phyloP scores from a whole-genome alignment of 2,797 vertebrate genomes.

The Champsocephalus esox region DNA sequence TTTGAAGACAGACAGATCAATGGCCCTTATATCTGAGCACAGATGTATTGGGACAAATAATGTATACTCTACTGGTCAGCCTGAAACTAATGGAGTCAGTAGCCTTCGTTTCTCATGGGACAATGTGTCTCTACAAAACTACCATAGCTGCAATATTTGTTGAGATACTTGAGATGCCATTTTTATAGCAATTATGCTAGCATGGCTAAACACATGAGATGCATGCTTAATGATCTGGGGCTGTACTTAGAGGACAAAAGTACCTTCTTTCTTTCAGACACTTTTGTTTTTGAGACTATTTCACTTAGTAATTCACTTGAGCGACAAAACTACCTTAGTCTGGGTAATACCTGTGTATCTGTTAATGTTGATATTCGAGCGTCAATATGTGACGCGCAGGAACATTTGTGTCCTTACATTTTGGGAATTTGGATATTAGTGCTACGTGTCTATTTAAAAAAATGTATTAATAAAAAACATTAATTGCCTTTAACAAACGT shows the following conservation, averaged over 20 bases:
- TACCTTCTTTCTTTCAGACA: background rate
- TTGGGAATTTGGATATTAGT: background rate
- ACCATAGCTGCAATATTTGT: background rate
- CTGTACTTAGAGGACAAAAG: background rate
- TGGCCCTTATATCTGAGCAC: slow-evolving; percentile 87
- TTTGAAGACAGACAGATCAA: slow-evolving; percentile 88
- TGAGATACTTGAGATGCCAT: background rate
- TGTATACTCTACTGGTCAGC: slow-evolving; percentile 80
- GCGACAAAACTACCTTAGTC: too few relatives aligned
- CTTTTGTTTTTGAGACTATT: too few relatives aligned
- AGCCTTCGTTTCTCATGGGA: too few relatives aligned
- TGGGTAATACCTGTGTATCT: too few relatives aligned
- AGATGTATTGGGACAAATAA: slow-evolving; percentile 80
- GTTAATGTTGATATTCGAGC: too few relatives aligned
- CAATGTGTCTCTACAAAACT: background rate
- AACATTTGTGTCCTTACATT: background rate
- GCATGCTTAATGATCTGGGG: background rate
- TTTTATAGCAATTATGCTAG: background rate
- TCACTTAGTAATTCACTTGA: background rate
- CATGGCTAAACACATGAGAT: background rate
- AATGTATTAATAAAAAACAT: background rate
- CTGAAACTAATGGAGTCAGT: slow-evolving; percentile 57
- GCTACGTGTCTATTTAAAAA: too few relatives aligned
- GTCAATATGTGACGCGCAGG: too few relatives aligned
- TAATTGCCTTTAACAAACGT: background rate